phyloP scores from a whole-genome alignment of 2,113 vertebrate species.

The Phasianus colchicus region DNA sequence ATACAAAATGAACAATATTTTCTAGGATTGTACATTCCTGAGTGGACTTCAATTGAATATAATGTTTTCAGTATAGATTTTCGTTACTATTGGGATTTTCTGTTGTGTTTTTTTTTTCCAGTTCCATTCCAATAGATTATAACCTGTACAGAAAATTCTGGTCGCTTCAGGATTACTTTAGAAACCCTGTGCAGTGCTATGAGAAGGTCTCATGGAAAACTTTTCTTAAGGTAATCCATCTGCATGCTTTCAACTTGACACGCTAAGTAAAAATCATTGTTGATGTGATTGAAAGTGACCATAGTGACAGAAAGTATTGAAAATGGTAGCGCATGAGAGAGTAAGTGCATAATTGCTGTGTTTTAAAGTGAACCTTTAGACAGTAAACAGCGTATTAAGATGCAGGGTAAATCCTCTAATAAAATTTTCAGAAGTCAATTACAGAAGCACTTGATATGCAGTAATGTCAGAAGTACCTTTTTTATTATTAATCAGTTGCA shows the following conservation, averaged over 20 bases:
- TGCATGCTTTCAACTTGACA: neutral
- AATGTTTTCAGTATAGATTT: neutral
- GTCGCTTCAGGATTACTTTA: slow-evolving; percentile 98
- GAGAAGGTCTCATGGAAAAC: slow-evolving; percentile 98
- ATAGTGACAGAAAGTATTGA: fast-evolving
- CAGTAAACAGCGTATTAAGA: neutral
- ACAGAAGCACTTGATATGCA: neutral
- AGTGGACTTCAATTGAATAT: neutral
- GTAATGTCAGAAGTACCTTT: neutral
- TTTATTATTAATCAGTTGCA: neutral
- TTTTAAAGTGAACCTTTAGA: neutral
- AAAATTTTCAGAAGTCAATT: neutral
- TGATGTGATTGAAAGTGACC: fast-evolving
- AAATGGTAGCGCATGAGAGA: neutral
- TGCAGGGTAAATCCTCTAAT: neutral
- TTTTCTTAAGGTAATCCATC: slow-evolving; percentile 91
- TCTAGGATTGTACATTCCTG: neutral
- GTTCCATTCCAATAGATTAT: slow-evolving; percentile 98
- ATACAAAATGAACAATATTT: neutral
- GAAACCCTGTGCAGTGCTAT: slow-evolving; percentile 97
- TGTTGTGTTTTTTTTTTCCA: slow-evolving; percentile 38
- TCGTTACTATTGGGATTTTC: neutral
- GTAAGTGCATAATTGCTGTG: neutral
- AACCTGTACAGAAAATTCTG: slow-evolving; percentile 99
- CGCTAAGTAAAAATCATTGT: neutral